Conservation (phyloP, 2,113 vertebrate species). For the Ptychochromis oligacanthus region DNA sequence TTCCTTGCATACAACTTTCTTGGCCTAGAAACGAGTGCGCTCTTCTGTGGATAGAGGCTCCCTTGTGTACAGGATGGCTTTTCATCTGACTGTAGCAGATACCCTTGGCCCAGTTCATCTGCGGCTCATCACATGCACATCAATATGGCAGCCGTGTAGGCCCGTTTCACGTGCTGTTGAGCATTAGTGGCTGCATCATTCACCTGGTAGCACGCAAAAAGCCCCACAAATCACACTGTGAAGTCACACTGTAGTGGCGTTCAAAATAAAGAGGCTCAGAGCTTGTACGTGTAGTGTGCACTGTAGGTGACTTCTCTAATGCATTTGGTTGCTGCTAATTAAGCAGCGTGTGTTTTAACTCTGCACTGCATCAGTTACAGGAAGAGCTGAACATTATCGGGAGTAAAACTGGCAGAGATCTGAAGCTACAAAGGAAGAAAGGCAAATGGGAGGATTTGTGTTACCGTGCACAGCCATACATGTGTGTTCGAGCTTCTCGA, state of each 20-base stretch:
- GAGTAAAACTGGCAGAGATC: conserved; percentile 14
- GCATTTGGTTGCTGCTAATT: conserved; percentile 37
- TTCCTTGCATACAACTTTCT: conserved; percentile 38
- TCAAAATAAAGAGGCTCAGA: not conserved
- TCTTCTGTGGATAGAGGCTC: conserved; percentile 53
- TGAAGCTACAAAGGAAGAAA: conserved; percentile 15
- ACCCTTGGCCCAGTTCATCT: conserved; percentile 68
- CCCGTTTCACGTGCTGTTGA: conserved; percentile 35
- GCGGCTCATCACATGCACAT: conserved; percentile 43
- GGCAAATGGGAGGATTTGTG: conserved; percentile 10
- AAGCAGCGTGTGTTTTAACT: conserved; percentile 25
- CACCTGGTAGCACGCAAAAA: not conserved
- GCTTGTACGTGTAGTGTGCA: not conserved
- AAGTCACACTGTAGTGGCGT: not conserved
- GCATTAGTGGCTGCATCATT: conserved; percentile 25
- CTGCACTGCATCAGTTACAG: conserved; percentile 31
- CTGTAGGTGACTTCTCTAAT: conserved; percentile 13
- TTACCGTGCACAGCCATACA: not conserved
- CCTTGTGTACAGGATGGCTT: conserved; percentile 48
- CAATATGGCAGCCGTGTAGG: conserved; percentile 20
- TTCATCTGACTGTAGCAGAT: conserved; percentile 50
- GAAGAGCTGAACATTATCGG: not conserved
- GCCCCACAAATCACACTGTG: not conserved
- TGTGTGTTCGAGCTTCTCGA: not conserved
- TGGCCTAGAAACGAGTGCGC: conserved; percentile 55